Conservation (phyloP, 1,140 invertebrate species). For the Phymorhynchus buccinoides region DNA sequence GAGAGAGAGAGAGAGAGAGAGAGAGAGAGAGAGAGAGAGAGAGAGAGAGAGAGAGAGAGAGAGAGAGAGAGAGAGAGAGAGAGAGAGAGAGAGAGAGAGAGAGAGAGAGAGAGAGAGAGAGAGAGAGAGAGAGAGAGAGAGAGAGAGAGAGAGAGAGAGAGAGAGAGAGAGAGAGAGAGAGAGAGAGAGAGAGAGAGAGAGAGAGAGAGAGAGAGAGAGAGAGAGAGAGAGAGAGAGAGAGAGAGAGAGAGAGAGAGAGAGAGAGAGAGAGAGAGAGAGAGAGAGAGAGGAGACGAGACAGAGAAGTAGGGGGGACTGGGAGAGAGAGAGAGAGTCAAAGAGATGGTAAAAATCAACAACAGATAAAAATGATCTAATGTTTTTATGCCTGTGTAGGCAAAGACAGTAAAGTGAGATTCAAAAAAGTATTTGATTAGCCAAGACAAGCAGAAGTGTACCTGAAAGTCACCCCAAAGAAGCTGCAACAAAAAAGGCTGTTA, state of each 20-base stretch:
- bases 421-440: not conserved
- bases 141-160: not conserved
- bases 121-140: not conserved
- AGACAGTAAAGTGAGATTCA: no score
- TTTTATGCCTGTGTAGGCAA: no score
- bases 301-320: no score
- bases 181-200: not conserved
- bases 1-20: not conserved
- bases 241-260: slow-evolving; percentile 10
- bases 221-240: not conserved
- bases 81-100: not conserved
- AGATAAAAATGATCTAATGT: no score
- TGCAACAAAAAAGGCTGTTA: slow-evolving; percentile 20
- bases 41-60: not conserved
- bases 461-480: not conserved
- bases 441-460: slow-evolving; percentile 1
- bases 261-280: not conserved
- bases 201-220: not conserved
- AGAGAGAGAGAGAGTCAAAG: not conserved
- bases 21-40: not conserved
- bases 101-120: not conserved
- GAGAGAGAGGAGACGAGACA: not conserved
- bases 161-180: not conserved
- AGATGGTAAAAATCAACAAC: no score
- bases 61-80: not conserved